Evolutionary conservation across 2,113 vertebrate genomes (phyloP).

Genomic region (Pteruthius melanotis): DNA sequence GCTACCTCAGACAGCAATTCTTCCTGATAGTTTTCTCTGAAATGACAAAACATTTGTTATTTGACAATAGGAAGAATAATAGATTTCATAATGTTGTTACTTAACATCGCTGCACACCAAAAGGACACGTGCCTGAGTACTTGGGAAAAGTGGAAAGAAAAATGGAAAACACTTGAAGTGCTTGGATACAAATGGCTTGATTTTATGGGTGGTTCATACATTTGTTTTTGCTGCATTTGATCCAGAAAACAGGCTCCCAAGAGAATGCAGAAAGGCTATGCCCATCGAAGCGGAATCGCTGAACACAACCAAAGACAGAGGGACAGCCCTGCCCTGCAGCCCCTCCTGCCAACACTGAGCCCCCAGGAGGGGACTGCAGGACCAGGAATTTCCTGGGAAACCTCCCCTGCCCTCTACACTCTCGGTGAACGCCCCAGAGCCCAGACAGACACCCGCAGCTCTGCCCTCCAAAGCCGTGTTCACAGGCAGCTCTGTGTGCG

Average conservation of each 20-base stretch:
- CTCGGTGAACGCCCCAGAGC: too few species aligned
- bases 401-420: neutral
- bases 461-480: too few species aligned
- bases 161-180: neutral
- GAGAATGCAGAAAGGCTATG: neutral
- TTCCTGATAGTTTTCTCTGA: neutral
- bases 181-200: neutral
- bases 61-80: neutral
- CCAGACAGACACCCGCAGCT: too few species aligned
- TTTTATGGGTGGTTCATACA: neutral
- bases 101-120: neutral
- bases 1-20: neutral
- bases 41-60: neutral
- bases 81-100: neutral
- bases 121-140: neutral
- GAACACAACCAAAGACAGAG: neutral
- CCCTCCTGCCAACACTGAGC: rapidly evolving
- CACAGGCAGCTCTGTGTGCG: too few species aligned
- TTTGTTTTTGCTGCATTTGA: neutral
- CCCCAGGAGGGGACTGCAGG: neutral
- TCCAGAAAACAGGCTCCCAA: neutral
- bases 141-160: neutral
- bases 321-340: neutral
- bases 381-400: neutral
- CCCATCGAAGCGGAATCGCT: neutral